phyloP scores from a whole-genome alignment of 2,113 vertebrate genomes.

The Meleagris gallopavo region DNA sequence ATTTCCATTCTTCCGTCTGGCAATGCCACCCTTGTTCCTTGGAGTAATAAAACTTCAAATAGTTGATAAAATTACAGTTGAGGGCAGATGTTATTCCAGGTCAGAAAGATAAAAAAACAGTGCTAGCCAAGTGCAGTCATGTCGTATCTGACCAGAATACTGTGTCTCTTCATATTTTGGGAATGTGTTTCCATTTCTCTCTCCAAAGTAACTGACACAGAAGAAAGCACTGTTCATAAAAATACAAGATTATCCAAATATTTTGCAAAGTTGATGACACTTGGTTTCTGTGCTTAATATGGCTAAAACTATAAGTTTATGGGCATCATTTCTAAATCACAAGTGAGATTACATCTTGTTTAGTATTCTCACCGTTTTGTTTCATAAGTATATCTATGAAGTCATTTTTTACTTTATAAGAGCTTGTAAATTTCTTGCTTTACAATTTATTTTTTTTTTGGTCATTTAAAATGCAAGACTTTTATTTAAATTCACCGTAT shows the following conservation, averaged over 20 bases:
- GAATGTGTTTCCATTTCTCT: neutral
- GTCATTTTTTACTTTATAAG: neutral
- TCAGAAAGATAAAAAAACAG: neutral
- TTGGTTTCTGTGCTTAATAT: neutral
- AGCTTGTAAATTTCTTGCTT: neutral
- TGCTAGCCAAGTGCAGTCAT: neutral
- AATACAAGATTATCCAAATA: neutral
- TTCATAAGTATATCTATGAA: neutral
- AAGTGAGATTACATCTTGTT: neutral
- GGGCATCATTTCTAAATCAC: neutral
- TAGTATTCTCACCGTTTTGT: neutral
- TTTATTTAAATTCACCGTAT: neutral
- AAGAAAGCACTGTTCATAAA: neutral
- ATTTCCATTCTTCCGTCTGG: neutral
- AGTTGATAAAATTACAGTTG: fast-evolving
- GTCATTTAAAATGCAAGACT: neutral
- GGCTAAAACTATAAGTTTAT: neutral
- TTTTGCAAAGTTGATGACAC: neutral
- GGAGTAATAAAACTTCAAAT: neutral
- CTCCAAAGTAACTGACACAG: neutral
- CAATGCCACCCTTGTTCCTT: neutral
- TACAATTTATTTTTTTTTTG: neutral
- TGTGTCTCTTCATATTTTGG: neutral
- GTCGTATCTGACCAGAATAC: neutral
- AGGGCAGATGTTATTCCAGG: neutral